Evolutionary conservation across 2,797 vertebrate genomes (phyloP), one percentile per base, ranked within the genome.

Genomic region (Kryptopterus vitreolus): DNA sequence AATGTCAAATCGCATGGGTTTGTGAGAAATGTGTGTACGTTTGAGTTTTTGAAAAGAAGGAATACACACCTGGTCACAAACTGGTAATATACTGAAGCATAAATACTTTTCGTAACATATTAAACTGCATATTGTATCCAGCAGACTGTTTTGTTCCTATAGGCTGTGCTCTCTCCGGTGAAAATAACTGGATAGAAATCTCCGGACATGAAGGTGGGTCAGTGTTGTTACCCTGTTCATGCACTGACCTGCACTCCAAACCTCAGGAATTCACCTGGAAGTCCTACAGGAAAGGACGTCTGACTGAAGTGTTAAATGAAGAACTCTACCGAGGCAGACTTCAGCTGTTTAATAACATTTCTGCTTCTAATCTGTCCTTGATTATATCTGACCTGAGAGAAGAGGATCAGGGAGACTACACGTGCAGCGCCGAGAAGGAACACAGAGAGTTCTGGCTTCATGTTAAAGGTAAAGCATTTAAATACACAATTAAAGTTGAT

Each of bases 301-400:
- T 4, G 4, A 38, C 18, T 22, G 33, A 65, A 65, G 9, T 65
- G 33, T 65, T 65, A 1, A 65, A 38, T n/a, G 62, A 65, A 12
- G 1, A 38, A 22, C 62, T 12, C 20, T 65, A 65, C 33, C 3
- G 18, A 38, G 20, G 20, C 33, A 65, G 62, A 65, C 33, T n/a
- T 65, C 62, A 65, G 33, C 20, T 38, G 62, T 65, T 65, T 65
- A 65, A 62, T 33, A 62, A 33, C 8, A 33, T 20, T 62, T 62
- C 29, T 33, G 29, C 61, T 33, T 29, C 4, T 33, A 62, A 62
- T 33, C 16, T 62, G 61, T 71, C 69, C 33, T 26, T 71, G 9
- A 26, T 71, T 26, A 72, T 72, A 55, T n/a, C 70, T 72, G 31
- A 72, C 70, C 50, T 72, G 70, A 55, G 29, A 72, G 18, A 20